These are phyloP conservation scores for Patella vulgata DNA, from an alignment of 1,140 invertebrate species.

Conservation along the genomic window DNA sequence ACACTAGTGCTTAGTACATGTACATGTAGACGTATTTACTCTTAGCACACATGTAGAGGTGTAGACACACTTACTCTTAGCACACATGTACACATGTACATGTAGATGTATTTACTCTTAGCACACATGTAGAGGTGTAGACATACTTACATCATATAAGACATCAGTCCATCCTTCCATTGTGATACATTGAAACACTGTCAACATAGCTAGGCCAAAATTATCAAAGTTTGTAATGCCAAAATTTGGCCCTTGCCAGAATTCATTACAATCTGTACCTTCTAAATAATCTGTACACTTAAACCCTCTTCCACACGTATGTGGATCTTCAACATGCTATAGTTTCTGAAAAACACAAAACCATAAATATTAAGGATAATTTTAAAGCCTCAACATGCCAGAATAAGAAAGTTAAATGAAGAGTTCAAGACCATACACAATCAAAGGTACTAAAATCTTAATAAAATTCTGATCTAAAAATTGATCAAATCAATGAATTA, in stretches of 20 bases:
- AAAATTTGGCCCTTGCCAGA: conserved; percentile 92
- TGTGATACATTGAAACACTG: conserved; percentile 99
- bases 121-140: neutral
- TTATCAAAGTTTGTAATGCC: conserved; percentile 99
- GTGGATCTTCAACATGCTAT: conserved; percentile 78
- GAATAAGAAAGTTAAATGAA: no score
- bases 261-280: conserved; percentile 60
- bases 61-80: no score
- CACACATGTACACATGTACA: no score
- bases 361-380: no score
- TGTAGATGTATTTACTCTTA: neutral
- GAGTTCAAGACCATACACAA: no score
- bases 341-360: conserved; percentile 75
- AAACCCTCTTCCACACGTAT: conserved; percentile 80
- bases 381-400: no score
- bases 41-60: no score
- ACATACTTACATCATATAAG: conserved; percentile 92
- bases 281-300: conserved; percentile 66
- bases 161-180: conserved; percentile 99
- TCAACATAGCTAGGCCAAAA: conserved; percentile 98
- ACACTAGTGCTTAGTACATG: no score
- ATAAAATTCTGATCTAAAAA: no score
- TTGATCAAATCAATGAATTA: no score
- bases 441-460: no score
- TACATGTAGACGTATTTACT: no score